Evolutionary conservation across 2,888 invertebrate genomes (phyloP), one percentile per base, ranked within the genome.

Genomic region (Aphodius granarius): DNA sequence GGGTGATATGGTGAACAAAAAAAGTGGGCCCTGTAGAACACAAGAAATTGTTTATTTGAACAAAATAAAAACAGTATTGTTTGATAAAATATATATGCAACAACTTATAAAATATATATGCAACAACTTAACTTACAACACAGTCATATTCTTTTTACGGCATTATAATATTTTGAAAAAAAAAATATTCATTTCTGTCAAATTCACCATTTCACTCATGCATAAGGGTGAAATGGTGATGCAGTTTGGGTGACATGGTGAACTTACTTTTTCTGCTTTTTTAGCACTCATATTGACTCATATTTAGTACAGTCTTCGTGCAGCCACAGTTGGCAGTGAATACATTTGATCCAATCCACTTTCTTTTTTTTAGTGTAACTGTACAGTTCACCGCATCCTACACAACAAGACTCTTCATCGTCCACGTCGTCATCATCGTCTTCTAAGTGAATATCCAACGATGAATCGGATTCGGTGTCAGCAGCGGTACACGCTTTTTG

Each of bases 81-180:
- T 23, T 23, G 5, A 23, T 23, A 23, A 23, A 23, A 23, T 23
- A 9, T 23, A 23, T 23, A 5, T 4, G 23, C 9, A 23, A 23
- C 23, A 23, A 23, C 23, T 23, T 23, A 23, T 23, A 23, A 23
- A 23, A 23, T 23, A 9, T 23, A 23, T 23, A 5, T 4, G 23
- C 9, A 23, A 23, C 23, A 23, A 23, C 23, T 23, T 23, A n/a
- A n/a, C n/a, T n/a, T n/a, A n/a, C n/a, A 23, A 23, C 23, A 23
- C 5, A 5, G 23, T 23, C 23, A 9, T 23, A 23, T 23, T 23
- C 23, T 23, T 9, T 23, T n/a, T 43, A 43, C n/a, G 71, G 16
- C 71, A 71, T 18, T 71, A 62, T 16, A 18, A 71, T 71, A 62
- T 23, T 71, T 71, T 43, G 23, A 65, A 65, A 65, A 65, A 65